phyloP scores from a whole-genome alignment of 1,140 invertebrate species.

The Cotesia chilonis region DNA sequence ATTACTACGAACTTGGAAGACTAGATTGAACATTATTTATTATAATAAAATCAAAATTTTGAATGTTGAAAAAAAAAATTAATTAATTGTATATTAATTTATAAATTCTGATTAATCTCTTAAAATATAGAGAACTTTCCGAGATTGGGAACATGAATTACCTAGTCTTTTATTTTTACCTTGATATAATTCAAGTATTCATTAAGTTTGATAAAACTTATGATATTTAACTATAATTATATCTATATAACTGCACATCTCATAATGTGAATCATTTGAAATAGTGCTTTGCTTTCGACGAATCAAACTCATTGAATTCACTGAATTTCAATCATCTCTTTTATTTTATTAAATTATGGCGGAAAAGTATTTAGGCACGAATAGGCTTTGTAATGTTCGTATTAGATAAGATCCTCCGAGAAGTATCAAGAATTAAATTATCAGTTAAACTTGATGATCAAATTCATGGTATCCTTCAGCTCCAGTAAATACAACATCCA shows the following conservation, averaged over 20 bases:
- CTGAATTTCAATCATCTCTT: not conserved
- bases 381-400: constrained; percentile 8
- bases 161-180: too few species aligned
- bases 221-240: too few species aligned
- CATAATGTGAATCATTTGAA: too few species aligned
- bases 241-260: too few species aligned
- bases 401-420: constrained; percentile 16
- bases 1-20: constrained; percentile 27
- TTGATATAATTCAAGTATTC: not conserved
- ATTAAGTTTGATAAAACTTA: not conserved
- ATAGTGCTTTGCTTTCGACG: too few species aligned
- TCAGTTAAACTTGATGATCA: constrained; percentile 64
- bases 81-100: too few species aligned
- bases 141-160: too few species aligned
- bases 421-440: not conserved
- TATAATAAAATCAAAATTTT: constrained; percentile 16
- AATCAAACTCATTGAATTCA: not conserved
- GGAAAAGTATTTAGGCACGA: constrained; percentile 29
- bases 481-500: constrained; percentile 93
- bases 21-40: constrained; percentile 31
- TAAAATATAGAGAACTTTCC: too few species aligned
- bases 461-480: constrained; percentile 86
- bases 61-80: too few species aligned
- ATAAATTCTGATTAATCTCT: too few species aligned
- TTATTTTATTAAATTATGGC: not conserved